Evolutionary conservation across 2,797 vertebrate species (phyloP), one percentile per base, ranked within the genome.

Genomic region (Etheostoma perlongum): DNA sequence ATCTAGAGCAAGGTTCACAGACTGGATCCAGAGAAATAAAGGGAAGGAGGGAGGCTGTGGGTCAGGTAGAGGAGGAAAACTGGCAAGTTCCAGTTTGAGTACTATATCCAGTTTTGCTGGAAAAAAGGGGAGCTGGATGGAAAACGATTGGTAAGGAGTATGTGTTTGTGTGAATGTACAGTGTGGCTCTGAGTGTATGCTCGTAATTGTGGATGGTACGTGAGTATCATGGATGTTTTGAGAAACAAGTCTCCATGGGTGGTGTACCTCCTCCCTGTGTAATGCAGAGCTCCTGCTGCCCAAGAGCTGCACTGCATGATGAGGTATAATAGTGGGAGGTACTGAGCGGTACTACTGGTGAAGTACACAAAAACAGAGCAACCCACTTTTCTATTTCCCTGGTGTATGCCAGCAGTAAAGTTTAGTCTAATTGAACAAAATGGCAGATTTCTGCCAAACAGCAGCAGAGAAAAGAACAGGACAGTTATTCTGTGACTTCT

Each of bases 351-450:
- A 82, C 63, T 46, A 53, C n/a, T 40, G 40, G 21, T 44, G 25
- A 72, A 57, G 33, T 36, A 58, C 36, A 58, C 65, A 59, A 70
- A 59, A 66, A n/a, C 72, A 74, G 6, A 60, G 60, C 0, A 13
- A 62, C 82, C 75, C 77, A 80, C 76, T 74, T 64, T 46, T 68
- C 61, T 21, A 44, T 76, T 59, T 78, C 30, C 49, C 44, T 5
- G 12, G 23, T 72, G 42, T 25, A 54, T 63, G 36, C 58, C 66
- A 30, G 62, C 58, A 33, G 68, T n/a, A 36, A 16, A 54, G 58
- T 76, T 67, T 51, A 57, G 66, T 78, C 48, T 84, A 85, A 79
- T 78, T 81, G 78, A 78, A 78, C 63, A 66, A 85, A 88, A 87
- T 76, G 79, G 77, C 75, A 80, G 18, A 44, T 73, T 69, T 82